phyloP scores from a whole-genome alignment of 2,888 invertebrate genomes.

The Idaea aversata region DNA sequence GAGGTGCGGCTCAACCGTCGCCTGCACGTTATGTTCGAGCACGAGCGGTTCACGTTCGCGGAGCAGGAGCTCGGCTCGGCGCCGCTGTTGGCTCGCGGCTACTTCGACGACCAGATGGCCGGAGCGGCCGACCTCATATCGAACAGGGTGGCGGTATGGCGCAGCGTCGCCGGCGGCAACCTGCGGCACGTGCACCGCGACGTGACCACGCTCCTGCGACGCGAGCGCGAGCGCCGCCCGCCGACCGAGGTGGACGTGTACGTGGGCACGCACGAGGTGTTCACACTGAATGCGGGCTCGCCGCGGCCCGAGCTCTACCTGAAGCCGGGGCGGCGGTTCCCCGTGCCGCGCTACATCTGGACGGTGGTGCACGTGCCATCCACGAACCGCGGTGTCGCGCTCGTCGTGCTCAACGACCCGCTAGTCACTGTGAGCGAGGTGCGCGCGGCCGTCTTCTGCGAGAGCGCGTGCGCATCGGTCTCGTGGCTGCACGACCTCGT shows the following conservation, averaged over 20 bases:
- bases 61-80: conserved; percentile 55
- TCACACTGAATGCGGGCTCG: conserved; percentile 38
- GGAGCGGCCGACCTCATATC: conserved; percentile 63
- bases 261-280: conserved; percentile 54
- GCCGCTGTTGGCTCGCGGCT: conserved; percentile 46
- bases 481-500: conserved; percentile 54
- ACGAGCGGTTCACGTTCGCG: conserved; percentile 54
- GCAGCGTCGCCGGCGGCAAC: conserved; percentile 61
- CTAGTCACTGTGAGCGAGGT: conserved; percentile 70
- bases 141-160: conserved; percentile 60
- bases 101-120: conserved; percentile 62
- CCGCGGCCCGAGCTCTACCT: conserved; percentile 39
- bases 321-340: conserved; percentile 51
- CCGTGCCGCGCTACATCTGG: conserved; percentile 67
- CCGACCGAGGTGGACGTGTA: conserved; percentile 42
- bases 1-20: conserved; percentile 53
- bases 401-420: conserved; percentile 68
- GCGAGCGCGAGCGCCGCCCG: conserved; percentile 21
- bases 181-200: conserved; percentile 58
- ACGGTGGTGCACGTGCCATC: conserved; percentile 46
- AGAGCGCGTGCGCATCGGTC: conserved; percentile 56
- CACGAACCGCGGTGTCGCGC: conserved; percentile 40
- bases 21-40: conserved; percentile 53
- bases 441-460: conserved; percentile 61
- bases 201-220: conserved; percentile 40